Conservation (phyloP, 2,797 vertebrate species). For the Acanthopagrus latus region DNA sequence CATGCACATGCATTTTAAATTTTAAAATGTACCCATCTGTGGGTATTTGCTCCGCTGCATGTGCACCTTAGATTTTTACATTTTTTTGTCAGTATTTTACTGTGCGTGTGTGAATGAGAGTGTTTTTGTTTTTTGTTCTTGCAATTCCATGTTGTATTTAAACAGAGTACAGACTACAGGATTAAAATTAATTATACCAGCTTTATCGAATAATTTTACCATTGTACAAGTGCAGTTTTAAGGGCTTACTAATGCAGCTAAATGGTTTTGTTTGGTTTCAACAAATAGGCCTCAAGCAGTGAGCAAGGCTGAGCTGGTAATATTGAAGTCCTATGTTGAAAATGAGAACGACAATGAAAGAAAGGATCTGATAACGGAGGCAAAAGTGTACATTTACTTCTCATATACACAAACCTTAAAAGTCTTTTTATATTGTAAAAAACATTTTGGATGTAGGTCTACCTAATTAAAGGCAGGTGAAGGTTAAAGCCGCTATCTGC, state of each 20-base stretch:
- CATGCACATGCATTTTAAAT: not conserved
- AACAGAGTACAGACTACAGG: slow-evolving; percentile 31
- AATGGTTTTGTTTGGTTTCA: slow-evolving; percentile 56
- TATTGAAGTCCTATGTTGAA: slow-evolving; percentile 40
- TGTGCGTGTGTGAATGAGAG: not conserved
- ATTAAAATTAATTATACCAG: slow-evolving; percentile 64
- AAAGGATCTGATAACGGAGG: slow-evolving; percentile 1
- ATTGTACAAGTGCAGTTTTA: slow-evolving; percentile 59
- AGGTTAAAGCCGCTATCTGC: not conserved
- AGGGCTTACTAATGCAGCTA: slow-evolving; percentile 59
- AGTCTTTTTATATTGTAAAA: not conserved
- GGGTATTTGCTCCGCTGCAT: not conserved
- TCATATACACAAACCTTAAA: no score
- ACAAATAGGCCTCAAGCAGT: slow-evolving; percentile 21
- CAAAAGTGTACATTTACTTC: not conserved
- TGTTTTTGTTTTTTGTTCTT: slow-evolving; percentile 12
- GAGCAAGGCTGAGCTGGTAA: slow-evolving; percentile 40
- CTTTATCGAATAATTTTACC: slow-evolving; percentile 61
- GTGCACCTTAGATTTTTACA: not conserved
- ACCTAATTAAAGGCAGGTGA: not conserved
- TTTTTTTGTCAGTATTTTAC: not conserved
- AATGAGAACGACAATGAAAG: not conserved
- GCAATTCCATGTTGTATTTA: slow-evolving; percentile 40
- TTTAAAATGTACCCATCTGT: slow-evolving; percentile 7
- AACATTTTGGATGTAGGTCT: not conserved